These are phyloP conservation scores for Lasioglossum calceatum DNA, from an alignment of 2,888 invertebrate genomes.

Conservation along the genomic window DNA sequence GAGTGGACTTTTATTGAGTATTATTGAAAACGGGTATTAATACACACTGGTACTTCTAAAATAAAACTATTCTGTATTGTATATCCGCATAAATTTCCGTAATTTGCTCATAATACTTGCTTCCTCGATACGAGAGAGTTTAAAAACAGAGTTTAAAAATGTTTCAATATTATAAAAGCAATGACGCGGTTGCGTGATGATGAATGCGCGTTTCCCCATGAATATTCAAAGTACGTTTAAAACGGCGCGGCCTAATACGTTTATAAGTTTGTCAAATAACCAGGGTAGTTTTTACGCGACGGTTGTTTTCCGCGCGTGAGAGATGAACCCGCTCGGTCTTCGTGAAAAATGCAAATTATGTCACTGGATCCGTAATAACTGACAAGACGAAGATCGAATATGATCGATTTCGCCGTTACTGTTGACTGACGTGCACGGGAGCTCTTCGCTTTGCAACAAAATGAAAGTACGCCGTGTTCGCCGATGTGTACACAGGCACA, in stretches of 20 bases:
- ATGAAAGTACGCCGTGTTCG: conserved; percentile 40
- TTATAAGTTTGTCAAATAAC: not conserved
- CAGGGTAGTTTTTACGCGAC: not conserved
- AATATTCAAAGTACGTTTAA: not conserved
- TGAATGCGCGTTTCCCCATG: not conserved
- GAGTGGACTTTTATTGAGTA: not conserved
- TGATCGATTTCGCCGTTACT: conserved; percentile 61
- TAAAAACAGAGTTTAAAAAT: not conserved
- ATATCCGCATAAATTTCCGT: not conserved
- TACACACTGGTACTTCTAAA: too few species aligned
- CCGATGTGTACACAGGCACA: conserved; percentile 1
- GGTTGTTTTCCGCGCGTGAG: conserved; percentile 14
- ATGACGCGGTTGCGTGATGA: not conserved
- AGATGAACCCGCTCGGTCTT: conserved; percentile 34
- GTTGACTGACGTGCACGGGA: conserved; percentile 22
- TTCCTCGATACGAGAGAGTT: not conserved
- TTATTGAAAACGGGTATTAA: too few species aligned
- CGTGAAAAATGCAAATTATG: conserved; percentile 51
- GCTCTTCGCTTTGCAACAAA: conserved; percentile 30
- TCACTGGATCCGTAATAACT: conserved; percentile 38
- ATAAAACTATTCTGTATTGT: too few species aligned
- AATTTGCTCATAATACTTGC: not conserved
- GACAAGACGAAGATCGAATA: conserved; percentile 58
- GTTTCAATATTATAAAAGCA: not conserved
- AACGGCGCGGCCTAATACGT: not conserved